phyloP scores from a whole-genome alignment of 2,888 invertebrate species.

The Trichopoda pennipes region DNA sequence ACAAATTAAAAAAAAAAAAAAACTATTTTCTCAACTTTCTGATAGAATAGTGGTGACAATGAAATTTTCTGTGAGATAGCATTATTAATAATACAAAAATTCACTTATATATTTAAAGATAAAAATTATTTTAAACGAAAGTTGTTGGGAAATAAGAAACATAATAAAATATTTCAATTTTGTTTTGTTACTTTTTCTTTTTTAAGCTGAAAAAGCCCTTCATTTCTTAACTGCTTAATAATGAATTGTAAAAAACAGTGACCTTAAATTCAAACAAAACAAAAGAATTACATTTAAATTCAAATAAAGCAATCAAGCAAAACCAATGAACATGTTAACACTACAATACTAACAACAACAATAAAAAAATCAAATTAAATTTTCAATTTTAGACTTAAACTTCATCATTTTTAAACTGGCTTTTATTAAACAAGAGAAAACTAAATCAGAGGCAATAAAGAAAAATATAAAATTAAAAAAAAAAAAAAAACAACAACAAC shows the following conservation, averaged over 20 bases:
- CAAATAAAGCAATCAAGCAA: slow-evolving; percentile 67
- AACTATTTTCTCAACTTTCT: too few species aligned
- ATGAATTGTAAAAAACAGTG: slow-evolving; percentile 5
- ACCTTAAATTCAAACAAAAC: slow-evolving; percentile 33
- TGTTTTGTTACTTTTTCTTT: too few species aligned
- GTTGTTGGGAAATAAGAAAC: too few species aligned
- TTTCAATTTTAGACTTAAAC: slow-evolving; percentile 57
- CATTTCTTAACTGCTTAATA: neutral
- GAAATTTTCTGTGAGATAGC: too few species aligned
- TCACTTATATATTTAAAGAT: too few species aligned
- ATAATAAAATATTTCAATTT: too few species aligned
- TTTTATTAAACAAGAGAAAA: slow-evolving; percentile 27
- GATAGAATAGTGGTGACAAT: too few species aligned
- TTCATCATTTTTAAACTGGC: slow-evolving; percentile 36
- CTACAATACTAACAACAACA: slow-evolving; percentile 47
- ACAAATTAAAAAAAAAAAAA: too few species aligned
- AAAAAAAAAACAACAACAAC: slow-evolving; percentile 43
- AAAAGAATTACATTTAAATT: slow-evolving; percentile 59
- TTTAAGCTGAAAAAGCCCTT: neutral
- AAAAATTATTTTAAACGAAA: too few species aligned
- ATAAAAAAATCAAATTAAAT: slow-evolving; percentile 51
- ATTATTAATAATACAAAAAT: too few species aligned
- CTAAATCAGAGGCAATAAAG: slow-evolving; percentile 34
- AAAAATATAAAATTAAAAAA: slow-evolving; percentile 33
- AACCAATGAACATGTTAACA: slow-evolving; percentile 64